A percentile compares a stretch with the other conserved stretches of the same genome.
phyloP scores from a whole-genome alignment of 2,797 vertebrate genomes.

The Pseudochirops corinnae region DNA sequence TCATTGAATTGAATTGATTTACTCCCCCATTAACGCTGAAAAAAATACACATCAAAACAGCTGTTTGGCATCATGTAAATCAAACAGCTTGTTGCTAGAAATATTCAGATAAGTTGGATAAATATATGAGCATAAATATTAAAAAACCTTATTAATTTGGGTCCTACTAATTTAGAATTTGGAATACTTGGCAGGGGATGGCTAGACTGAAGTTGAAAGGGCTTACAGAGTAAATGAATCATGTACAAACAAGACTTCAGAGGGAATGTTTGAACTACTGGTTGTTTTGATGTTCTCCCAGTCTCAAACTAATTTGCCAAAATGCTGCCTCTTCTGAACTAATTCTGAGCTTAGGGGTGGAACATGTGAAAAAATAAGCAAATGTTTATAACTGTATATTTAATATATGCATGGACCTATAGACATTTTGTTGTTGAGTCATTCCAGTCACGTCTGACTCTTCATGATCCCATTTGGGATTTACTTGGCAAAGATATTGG shows the following conservation, averaged over 20 bases:
- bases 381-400: background rate
- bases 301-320: background rate
- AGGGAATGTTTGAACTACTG: background rate
- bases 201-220: background rate
- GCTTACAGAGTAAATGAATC: background rate
- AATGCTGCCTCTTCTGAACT: background rate
- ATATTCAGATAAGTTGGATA: background rate
- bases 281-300: background rate
- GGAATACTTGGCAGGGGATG: background rate
- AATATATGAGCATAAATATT: background rate
- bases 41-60: background rate
- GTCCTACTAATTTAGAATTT: background rate
- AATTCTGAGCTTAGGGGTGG: background rate
- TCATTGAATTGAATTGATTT: background rate
- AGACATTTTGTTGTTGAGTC: background rate
- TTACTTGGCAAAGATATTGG: background rate
- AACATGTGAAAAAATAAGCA: background rate
- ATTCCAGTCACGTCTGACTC: background rate
- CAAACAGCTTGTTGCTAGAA: background rate
- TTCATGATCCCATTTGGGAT: background rate
- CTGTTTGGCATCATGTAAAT: background rate
- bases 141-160: background rate
- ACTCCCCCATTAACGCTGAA: constrained; percentile 8
- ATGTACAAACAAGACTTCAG: background rate
- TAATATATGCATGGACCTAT: background rate